Evolutionary conservation across 2,797 vertebrate genomes (phyloP).

Genomic region (Somateria mollissima): DNA sequence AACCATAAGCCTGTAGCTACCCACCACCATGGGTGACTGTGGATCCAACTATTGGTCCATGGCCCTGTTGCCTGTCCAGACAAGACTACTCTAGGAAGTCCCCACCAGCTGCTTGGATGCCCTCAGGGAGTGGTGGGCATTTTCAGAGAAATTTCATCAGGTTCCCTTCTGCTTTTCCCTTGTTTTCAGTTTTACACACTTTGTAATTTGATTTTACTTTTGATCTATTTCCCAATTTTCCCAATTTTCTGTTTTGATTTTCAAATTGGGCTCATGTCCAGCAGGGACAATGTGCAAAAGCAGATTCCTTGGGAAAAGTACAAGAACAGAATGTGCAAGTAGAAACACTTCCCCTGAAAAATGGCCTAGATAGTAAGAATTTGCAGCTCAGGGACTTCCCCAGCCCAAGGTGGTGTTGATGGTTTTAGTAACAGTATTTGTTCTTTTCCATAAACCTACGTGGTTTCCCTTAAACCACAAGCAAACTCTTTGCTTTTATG

Average conservation of each 20-base stretch:
- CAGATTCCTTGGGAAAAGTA: slow-evolving; percentile 20
- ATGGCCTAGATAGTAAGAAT: neutral
- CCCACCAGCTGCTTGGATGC: neutral
- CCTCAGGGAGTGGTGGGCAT: neutral
- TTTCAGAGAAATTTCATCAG: neutral
- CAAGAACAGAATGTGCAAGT: slow-evolving; percentile 31
- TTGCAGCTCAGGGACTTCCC: slow-evolving; percentile 44
- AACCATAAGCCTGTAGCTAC: neutral
- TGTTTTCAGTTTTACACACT: slow-evolving; percentile 4
- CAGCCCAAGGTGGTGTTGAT: slow-evolving; percentile 27
- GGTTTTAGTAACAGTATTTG: neutral
- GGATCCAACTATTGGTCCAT: neutral
- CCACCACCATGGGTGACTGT: rapidly evolving
- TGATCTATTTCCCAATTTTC: slow-evolving; percentile 11
- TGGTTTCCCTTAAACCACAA: neutral
- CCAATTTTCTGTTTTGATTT: neutral
- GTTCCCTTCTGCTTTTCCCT: neutral
- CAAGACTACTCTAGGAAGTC: neutral
- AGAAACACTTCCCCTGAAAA: neutral
- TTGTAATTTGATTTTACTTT: slow-evolving; percentile 45
- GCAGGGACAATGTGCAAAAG: neutral
- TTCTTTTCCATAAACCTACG: neutral
- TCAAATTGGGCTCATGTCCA: slow-evolving; percentile 3
- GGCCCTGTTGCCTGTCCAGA: neutral
- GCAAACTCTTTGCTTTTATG: neutral